A percentile compares a stretch with the other conserved stretches of the same genome.
Conservation (phyloP, 1,140 invertebrate species). For the Vollenhovia emeryi region DNA sequence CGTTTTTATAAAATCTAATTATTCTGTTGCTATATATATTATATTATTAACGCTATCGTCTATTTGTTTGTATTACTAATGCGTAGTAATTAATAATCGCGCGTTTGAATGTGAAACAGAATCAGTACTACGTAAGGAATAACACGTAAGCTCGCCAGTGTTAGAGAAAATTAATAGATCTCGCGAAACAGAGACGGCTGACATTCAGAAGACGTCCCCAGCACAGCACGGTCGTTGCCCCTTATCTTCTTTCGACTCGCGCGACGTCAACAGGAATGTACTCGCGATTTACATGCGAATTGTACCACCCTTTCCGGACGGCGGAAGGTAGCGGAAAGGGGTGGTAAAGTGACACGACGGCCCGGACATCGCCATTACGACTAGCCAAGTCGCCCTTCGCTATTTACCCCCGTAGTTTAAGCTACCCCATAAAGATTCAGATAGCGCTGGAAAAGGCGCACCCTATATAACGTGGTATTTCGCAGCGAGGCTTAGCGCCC, state of each 20-base stretch:
- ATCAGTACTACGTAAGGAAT: not conserved
- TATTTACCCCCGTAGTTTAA: slow-evolving; percentile 76
- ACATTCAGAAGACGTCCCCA: slow-evolving; percentile 10
- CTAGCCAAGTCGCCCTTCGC: slow-evolving; percentile 59
- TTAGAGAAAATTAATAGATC: slow-evolving; percentile 27
- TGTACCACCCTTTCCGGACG: slow-evolving; percentile 53
- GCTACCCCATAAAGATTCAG: slow-evolving; percentile 78
- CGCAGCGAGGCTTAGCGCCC: slow-evolving; percentile 26
- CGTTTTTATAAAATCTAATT: not conserved
- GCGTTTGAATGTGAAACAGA: not conserved
- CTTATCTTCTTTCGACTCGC: slow-evolving; percentile 22
- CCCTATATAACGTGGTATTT: slow-evolving; percentile 54
- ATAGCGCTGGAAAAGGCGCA: slow-evolving; percentile 71
- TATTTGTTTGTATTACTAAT: not conserved
- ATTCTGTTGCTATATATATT: not conserved
- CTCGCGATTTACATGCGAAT: slow-evolving; percentile 70
- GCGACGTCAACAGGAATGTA: slow-evolving; percentile 56
- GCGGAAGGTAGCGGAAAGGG: slow-evolving; percentile 16
- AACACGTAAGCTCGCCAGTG: not conserved
- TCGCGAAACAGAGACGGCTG: not conserved
- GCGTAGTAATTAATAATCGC: not conserved
- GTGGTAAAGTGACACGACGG: slow-evolving; percentile 58
- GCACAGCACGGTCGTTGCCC: slow-evolving; percentile 46
- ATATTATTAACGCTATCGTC: not conserved
- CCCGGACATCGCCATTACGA: slow-evolving; percentile 64